These are phyloP conservation scores for Oreochromis tanganicae DNA, from an alignment of 2,113 vertebrate genomes.

Conservation along the genomic window DNA sequence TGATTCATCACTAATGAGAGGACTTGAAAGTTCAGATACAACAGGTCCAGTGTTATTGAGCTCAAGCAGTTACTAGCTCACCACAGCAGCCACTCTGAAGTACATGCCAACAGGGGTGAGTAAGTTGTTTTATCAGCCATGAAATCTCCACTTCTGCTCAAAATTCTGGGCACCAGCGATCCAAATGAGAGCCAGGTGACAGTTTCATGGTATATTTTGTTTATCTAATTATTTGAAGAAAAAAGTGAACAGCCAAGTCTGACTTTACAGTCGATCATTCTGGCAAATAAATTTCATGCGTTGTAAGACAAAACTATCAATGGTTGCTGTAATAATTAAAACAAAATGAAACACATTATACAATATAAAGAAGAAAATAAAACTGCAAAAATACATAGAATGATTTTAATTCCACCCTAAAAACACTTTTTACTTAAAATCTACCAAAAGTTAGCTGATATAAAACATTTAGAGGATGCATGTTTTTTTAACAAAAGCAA, in stretches of 20 bases:
- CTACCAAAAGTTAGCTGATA: neutral
- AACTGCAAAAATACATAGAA: neutral
- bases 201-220: neutral
- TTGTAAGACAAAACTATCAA: neutral
- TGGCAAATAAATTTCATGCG: neutral
- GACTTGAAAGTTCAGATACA: neutral
- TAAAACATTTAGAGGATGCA: neutral
- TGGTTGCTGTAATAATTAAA: neutral
- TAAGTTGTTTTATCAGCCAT: neutral
- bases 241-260: neutral
- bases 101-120: fast-evolving
- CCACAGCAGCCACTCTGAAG: neutral
- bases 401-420: neutral
- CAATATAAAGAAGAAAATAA: neutral
- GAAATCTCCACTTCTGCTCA: neutral
- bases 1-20: neutral
- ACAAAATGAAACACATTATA: neutral
- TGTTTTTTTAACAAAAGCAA: neutral
- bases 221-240: fast-evolving
- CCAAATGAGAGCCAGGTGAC: neutral
- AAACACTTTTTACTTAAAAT: neutral
- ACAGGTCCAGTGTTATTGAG: neutral
- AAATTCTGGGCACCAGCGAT: neutral
- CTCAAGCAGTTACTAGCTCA: neutral
- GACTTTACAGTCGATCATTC: neutral